Evolutionary conservation across 2,888 invertebrate genomes (phyloP), one percentile per base, ranked within the genome.

Genomic region (Xanthia togata): DNA sequence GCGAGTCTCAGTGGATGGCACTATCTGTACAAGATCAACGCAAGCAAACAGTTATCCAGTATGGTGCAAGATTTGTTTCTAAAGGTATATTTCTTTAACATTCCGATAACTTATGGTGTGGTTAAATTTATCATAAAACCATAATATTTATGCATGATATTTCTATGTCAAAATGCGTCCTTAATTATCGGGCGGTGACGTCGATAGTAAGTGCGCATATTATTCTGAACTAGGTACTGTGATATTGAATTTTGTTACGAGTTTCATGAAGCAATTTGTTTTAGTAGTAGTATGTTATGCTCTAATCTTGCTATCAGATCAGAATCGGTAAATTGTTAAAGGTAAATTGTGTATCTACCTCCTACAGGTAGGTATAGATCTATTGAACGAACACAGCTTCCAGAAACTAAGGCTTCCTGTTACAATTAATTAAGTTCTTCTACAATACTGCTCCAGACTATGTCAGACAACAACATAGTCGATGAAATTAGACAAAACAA

Each of bases 51-150:
- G 8, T 31, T 35, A 26, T 31, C 8, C 11, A 63, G 50, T 41
- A 20, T 31, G 55, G 9, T 59, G 57, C 12, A 65, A 26, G 26
- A 59, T 50, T 41, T 23, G 11, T 59, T 68, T 76, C 26, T 26
- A 20, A 50, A 31, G 1, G 14, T 38, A 17, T 17, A n/a, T 67
- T 65, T 63, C 17, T 17, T 57, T 12, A 67, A 35, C 26, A 57
- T 38, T 62, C 12, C 17, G 71, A 68, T 81, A 81, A 47, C 23
- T 81, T 35, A 81, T 59, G 82, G 77, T 70, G 55, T 67, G 31
- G 31, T 31, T 57, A n/a, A 31, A 68, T 64, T 77, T 81, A 82
- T 81, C 81, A 23, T 60, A 64, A 77, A 77, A 77, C 80, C 72
- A 78, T 81, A 62, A 65, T 0, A 59, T 0, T 14, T 53, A 35